A percentile compares a stretch with the other conserved stretches of the same genome.
Conservation (phyloP, 2,888 invertebrate species). For the Erynnis tages region DNA sequence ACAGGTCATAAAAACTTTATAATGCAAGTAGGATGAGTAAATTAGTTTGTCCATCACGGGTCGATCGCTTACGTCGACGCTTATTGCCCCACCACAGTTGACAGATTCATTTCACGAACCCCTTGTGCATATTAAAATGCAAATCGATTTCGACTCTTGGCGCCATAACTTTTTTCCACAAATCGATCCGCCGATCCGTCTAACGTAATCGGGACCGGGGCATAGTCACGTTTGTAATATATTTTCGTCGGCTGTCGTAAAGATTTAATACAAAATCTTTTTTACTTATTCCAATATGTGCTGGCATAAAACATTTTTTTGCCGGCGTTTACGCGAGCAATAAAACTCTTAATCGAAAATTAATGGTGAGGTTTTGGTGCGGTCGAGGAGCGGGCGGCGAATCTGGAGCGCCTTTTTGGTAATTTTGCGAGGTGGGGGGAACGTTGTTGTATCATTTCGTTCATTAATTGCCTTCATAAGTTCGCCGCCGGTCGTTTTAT, state of each 20-base stretch:
- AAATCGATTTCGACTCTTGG: slow-evolving; percentile 57
- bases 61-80: slow-evolving; percentile 16
- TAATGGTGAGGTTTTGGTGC: slow-evolving; percentile 49
- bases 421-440: slow-evolving; percentile 45
- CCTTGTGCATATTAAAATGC: slow-evolving; percentile 77
- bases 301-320: slow-evolving; percentile 49
- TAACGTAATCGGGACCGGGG: slow-evolving; percentile 54
- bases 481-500: slow-evolving; percentile 67
- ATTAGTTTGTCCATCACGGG: slow-evolving; percentile 23
- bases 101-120: slow-evolving; percentile 42
- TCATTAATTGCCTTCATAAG: slow-evolving; percentile 75
- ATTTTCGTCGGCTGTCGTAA: slow-evolving; percentile 61
- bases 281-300: slow-evolving; percentile 67
- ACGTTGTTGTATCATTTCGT: slow-evolving; percentile 67
- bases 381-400: slow-evolving; percentile 24
- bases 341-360: slow-evolving; percentile 64
- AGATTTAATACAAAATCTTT: slow-evolving; percentile 64
- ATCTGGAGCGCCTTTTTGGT: slow-evolving; percentile 35
- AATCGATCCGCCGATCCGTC: slow-evolving; percentile 57
- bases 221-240: slow-evolving; percentile 70
- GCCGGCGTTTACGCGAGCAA: slow-evolving; percentile 46
- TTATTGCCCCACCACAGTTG: slow-evolving; percentile 49
- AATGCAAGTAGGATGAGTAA: slow-evolving; percentile 4
- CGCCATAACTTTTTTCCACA: slow-evolving; percentile 48
- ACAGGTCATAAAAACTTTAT: slow-evolving; percentile 3